Evolutionary conservation across 2,888 invertebrate genomes (phyloP), one percentile per base, ranked within the genome.

Genomic region (Phengaris alcon): DNA sequence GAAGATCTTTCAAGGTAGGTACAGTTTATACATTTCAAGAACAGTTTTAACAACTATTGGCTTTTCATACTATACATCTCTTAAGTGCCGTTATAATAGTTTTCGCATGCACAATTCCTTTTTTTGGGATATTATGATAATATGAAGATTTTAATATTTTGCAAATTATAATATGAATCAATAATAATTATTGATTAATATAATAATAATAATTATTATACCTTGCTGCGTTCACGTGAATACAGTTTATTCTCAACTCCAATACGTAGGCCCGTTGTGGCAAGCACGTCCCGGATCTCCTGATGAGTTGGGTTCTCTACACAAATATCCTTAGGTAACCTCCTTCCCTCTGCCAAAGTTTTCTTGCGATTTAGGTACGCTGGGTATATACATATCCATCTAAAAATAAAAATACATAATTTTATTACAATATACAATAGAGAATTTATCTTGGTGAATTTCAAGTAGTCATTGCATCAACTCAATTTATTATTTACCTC

Each of bases 371-470:
- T 99, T 74, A 99, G 94, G 83, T 99, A 99, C 0, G 98, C 97
- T 76, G 99, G 99, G 88, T 99, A 99, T 78, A 99, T 96, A 86
- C 98, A 98, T 76, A 99, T 95, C 99, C 99, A 99, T 85, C 97
- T 97, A 91, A 64, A 85, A 83, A 68, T 70, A 51, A n/a, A 55
- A 8, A n/a, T 73, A 15, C 52, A 54, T 68, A 22, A 57, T 0
- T 68, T 13, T 22, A 51, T 74, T 74, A 78, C 13, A 51, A 70
- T 74, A n/a, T 22, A 22, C 22, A 22, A 22, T 12, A 74, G 9
- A 59, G 35, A 35, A 35, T 10, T 35, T 12, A 10, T 22, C 1
- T 57, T 8, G 15, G 57, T 22, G 9, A 35, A 59, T 22, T 59
- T 22, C 57, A 55, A 57, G 3, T 51, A 35, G 35, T 35, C 0